Evolutionary conservation across 30 jellyfish, hydroid and myxozoan genomes (phyloP), one percentile per base, ranked within the genome.

Genomic region (Turritopsis rubra): DNA sequence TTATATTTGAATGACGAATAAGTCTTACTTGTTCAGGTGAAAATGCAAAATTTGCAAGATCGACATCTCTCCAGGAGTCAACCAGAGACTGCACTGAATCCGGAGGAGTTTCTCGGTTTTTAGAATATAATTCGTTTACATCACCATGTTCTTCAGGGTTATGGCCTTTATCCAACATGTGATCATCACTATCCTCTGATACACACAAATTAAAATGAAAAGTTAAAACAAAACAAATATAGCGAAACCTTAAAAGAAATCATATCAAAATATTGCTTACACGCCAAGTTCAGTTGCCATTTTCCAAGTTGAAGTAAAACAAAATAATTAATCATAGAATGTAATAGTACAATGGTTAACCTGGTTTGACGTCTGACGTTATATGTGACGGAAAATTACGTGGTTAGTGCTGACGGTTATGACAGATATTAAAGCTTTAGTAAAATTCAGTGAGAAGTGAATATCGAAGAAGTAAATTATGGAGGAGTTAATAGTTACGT

Each of bases 1-100:
- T 5, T 3, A 41, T 41, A 3, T 41, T 41, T 13, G 13, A 41
- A 5, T 3, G 13, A 41, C 13, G 13, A 66, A 17, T 3, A 25
- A 8, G 7, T 66, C 17, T 25, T 66, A 74, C 82, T 41, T 74
- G 82, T 74, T 74, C 82, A 7, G 82, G 8, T 0, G 82, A 74
- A 16, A 74, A 41, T 74, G 24, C 1, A 24, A 74, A 41, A 74
- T 74, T 74, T 26, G 65, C 52, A 28, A 74, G 41, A 1, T 74
- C 82, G 26, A 74, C 60, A 30, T 74, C 65, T 74, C 16, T 24
- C 82, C 26, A 29, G 72, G 20, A 8, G 27, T 74, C 82, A 0
- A 74, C 65, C 16, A 74, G 60, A 13, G 82, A 74, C 65, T 74
- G 28, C 26, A 74, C 65, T 0, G 82, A 41, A 16, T 29, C 82